Evolutionary conservation across 2,113 vertebrate species (phyloP).

Genomic region (Choloepus hoffmanni): DNA sequence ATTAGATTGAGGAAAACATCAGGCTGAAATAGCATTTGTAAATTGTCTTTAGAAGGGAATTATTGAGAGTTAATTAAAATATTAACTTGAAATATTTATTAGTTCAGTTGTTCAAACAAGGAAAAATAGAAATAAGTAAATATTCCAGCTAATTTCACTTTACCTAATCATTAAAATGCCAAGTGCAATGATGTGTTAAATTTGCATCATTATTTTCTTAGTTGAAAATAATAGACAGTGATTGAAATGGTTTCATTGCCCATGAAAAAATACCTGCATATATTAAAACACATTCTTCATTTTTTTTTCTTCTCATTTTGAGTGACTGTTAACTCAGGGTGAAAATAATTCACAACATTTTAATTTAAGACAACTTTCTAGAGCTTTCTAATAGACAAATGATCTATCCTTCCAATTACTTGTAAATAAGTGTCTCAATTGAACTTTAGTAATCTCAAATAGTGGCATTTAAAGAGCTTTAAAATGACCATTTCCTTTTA

Average conservation of each 20-base stretch:
- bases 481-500: neutral
- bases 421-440: neutral
- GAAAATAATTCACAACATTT: neutral
- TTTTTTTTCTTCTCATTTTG: neutral
- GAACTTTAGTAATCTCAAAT: neutral
- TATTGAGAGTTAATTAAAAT: neutral
- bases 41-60: neutral
- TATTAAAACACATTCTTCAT: neutral
- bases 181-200: neutral
- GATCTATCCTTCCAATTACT: neutral
- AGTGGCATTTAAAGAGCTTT: neutral
- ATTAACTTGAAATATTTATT: neutral
- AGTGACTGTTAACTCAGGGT: neutral
- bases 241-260: neutral
- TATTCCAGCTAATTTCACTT: neutral
- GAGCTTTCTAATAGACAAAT: neutral
- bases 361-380: neutral
- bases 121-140: neutral
- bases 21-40: neutral
- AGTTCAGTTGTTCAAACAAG: neutral
- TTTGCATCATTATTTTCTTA: neutral
- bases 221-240: neutral
- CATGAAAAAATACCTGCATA: neutral
- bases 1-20: neutral
- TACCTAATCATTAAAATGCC: neutral